Base-by-base conservation (phyloP, 2,888 invertebrate species). In the Autographa gamma region DNA sequence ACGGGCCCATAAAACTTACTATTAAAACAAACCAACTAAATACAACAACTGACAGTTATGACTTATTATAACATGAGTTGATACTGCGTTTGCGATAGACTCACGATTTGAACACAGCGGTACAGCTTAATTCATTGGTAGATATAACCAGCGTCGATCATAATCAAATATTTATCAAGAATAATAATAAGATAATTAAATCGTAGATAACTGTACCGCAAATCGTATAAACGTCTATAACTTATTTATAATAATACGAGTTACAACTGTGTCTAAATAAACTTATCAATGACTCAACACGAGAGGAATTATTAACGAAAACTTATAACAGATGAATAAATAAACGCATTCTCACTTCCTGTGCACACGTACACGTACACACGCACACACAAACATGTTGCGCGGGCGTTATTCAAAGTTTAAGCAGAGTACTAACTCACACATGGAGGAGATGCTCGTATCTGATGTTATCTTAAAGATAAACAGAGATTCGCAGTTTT, bases 241-340 rank as follows among this genome's bases (percentile, higher is more conserved):
- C 38, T 31, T 63, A 38, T 34, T 14, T 1, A 13, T 19, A 61
- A 19, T 48, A 60, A 43, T 66, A 59, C 14, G 32, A 54, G 63
- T 78, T 68, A 73, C 72, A 76, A 70, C 76, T 61, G 38, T 65
- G 74, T 80, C 64, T 71, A 74, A 81, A 76, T 63, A 81, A 63
- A 60, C 71, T 73, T 72, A 81, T 80, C 78, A 75, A 67, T 73
- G 76, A 81, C 59, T 81, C 76, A 76, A 66, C 73, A 13, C 18
- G 56, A 78, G 48, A 60, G 66, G 74, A 80, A 77, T 80, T 69
- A 74, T 69, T 77, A 75, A 73, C 69, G 71, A 76, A 80, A 82
- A 83, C 72, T 76, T 73, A 72, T 64, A 74, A 69, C 78, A 82
- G 79, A 83, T 80, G 81, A 82, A 82, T 79, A 82, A 83, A 82